Conservation (phyloP, 2,797 vertebrate species). For the Buphagus erythrorhynchus region DNA sequence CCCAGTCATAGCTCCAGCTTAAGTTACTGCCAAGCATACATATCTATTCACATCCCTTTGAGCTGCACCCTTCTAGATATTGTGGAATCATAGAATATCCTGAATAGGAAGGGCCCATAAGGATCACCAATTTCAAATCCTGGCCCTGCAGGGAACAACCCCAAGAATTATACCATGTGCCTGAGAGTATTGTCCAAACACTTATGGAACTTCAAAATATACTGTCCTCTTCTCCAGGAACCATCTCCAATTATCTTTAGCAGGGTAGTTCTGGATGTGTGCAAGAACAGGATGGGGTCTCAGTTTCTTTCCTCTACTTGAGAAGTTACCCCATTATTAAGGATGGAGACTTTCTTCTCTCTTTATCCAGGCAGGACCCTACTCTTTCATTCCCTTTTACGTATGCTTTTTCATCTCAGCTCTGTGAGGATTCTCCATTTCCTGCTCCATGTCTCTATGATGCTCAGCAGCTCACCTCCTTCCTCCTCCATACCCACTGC, state of each 20-base stretch:
- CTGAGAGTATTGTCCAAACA: neutral
- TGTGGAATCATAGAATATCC: neutral
- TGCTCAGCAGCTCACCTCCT: neutral
- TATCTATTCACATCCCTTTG: neutral
- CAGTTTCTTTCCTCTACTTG: neutral
- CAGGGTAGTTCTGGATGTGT: neutral
- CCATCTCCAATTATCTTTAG: neutral
- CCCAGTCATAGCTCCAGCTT: neutral
- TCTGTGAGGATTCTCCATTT: neutral
- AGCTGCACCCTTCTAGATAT: neutral
- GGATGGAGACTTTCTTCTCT: neutral
- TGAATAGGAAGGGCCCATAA: neutral
- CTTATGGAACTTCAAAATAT: neutral
- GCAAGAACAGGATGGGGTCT: neutral
- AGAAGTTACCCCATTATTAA: neutral
- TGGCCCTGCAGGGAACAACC: neutral
- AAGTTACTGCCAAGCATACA: neutral
- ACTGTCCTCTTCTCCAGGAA: neutral
- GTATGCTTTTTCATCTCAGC: neutral
- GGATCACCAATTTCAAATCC: neutral
- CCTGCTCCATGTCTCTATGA: neutral
- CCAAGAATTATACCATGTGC: accelerated
- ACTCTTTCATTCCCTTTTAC: neutral
- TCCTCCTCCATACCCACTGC: neutral
- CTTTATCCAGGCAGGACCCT: neutral